Evolutionary conservation across 2,113 vertebrate genomes (phyloP).

Genomic region (Platichthys flesus): DNA sequence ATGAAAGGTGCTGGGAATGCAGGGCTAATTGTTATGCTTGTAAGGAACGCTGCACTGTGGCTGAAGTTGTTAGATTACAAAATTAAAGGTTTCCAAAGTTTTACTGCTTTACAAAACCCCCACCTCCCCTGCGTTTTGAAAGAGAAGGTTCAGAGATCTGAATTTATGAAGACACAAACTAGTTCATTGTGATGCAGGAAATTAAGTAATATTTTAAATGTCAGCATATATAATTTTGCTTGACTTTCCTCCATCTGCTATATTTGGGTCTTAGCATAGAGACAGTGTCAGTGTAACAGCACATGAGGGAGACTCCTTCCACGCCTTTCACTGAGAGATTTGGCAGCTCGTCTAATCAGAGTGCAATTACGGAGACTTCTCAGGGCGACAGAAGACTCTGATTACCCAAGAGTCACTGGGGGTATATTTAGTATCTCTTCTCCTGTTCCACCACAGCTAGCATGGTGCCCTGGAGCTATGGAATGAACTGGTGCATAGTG

Average conservation of each 20-base stretch:
- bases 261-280: slow-evolving; percentile 37
- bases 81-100: slow-evolving; percentile 37
- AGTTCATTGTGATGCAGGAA: background rate
- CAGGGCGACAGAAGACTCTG: slow-evolving; percentile 76
- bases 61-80: slow-evolving; percentile 63
- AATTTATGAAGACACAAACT: background rate
- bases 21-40: slow-evolving; percentile 71
- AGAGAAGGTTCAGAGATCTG: background rate
- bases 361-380: slow-evolving; percentile 81
- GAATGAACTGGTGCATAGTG: slow-evolving; percentile 37
- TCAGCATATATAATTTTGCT: slow-evolving; percentile 28
- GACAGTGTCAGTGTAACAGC: slow-evolving; percentile 65
- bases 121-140: background rate
- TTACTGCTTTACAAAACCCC: background rate
- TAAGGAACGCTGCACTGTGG: slow-evolving; percentile 39
- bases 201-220: background rate
- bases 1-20: slow-evolving; percentile 61
- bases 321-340: slow-evolving; percentile 62
- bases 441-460: slow-evolving; percentile 65
- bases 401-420: slow-evolving; percentile 84
- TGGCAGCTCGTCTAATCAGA: slow-evolving; percentile 80
- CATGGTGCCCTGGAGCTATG: slow-evolving; percentile 66
- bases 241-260: slow-evolving; percentile 48
- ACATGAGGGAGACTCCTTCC: slow-evolving; percentile 56
- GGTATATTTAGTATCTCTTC: slow-evolving; percentile 82